Percentiles rank a stretch among this genome's conserved stretches.
Evolutionary conservation across 2,888 invertebrate genomes (phyloP).

Genomic region (Emesis furor): DNA sequence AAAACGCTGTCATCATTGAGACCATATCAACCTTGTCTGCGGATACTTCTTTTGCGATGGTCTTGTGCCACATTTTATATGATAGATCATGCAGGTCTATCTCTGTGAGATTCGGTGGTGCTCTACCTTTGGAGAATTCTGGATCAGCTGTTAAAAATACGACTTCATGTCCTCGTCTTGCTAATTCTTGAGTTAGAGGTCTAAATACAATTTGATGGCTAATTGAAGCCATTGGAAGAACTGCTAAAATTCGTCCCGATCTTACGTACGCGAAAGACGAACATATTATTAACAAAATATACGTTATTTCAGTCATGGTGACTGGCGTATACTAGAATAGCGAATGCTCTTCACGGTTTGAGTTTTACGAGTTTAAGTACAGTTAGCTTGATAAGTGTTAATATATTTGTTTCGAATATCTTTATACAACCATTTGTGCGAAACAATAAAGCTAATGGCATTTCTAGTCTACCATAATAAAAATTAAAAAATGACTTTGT

Average conservation of each 20-base stretch:
- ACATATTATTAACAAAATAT: no score
- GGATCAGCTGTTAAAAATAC: conserved; percentile 82
- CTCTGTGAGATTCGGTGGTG: conserved; percentile 80
- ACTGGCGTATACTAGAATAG: no score
- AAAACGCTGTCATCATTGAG: conserved; percentile 29
- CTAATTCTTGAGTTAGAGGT: conserved; percentile 80
- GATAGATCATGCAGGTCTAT: conserved; percentile 81
- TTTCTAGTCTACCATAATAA: no score
- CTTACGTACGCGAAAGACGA: no score
- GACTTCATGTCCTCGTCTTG: conserved; percentile 83
- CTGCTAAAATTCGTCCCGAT: conserved; percentile 80
- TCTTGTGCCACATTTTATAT: conserved; percentile 72
- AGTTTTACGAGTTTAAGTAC: no score
- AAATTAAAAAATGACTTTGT: no score
- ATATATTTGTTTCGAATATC: no score
- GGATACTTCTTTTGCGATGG: conserved; percentile 43
- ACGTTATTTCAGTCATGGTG: no score
- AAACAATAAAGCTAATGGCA: no score
- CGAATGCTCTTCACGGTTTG: no score
- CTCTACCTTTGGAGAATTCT: conserved; percentile 77
- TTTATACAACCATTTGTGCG: no score
- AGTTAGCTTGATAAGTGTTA: no score
- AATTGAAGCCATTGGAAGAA: conserved; percentile 81
- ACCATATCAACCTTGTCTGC: conserved; percentile 37
- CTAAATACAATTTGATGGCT: conserved; percentile 80